Evolutionary conservation across 2,888 invertebrate species (phyloP).

Genomic region (Xestia c-nigrum): DNA sequence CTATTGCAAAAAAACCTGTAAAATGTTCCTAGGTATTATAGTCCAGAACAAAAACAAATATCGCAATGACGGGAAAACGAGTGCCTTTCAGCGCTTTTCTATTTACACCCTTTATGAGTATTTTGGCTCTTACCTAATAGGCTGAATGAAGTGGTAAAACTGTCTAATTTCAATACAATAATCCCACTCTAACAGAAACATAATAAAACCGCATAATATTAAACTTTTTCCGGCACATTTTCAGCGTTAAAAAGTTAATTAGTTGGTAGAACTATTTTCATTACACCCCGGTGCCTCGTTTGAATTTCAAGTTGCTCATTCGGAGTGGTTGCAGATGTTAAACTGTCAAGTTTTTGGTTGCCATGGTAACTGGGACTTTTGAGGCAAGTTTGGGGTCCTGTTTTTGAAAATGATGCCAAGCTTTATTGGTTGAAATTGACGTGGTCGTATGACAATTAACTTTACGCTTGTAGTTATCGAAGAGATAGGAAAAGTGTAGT

Average conservation of each 20-base stretch:
- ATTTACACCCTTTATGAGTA: not conserved
- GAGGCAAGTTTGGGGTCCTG: not conserved
- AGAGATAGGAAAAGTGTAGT: not conserved
- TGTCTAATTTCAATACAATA: not conserved
- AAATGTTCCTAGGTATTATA: no score
- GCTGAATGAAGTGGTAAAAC: not conserved
- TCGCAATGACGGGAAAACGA: no score
- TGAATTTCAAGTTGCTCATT: conserved; percentile 44
- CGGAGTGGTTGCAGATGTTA: conserved; percentile 24
- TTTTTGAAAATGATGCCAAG: not conserved
- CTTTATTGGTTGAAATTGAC: not conserved
- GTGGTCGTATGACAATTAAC: not conserved
- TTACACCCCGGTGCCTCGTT: conserved; percentile 37
- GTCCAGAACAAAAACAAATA: no score
- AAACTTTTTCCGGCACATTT: conserved; percentile 32
- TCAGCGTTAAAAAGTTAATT: conserved; percentile 44
- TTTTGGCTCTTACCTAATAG: not conserved
- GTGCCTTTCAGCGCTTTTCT: no score
- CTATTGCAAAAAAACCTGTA: no score
- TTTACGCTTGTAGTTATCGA: not conserved
- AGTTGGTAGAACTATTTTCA: conserved; percentile 57
- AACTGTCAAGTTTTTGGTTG: conserved; percentile 24
- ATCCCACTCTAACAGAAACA: not conserved
- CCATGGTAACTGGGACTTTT: not conserved
- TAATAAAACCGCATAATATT: conserved; percentile 15